phyloP scores from a whole-genome alignment of 2,888 invertebrate genomes.

The Pterostichus madidus region DNA sequence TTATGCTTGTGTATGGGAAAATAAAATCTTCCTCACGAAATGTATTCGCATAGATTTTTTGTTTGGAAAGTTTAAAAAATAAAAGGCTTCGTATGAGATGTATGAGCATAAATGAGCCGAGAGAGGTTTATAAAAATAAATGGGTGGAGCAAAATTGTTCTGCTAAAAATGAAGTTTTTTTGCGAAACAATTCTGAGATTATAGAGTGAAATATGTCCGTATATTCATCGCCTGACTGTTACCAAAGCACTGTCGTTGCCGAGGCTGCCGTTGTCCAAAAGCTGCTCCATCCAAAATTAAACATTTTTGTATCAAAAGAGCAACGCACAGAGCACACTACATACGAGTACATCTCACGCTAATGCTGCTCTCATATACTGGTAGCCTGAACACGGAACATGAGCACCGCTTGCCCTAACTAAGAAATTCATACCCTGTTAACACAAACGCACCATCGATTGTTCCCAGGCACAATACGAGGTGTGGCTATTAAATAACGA shows the following conservation, averaged over 20 bases:
- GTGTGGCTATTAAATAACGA: too few species aligned
- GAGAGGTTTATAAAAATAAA: slow-evolving; percentile 60
- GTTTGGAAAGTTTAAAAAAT: slow-evolving; percentile 44
- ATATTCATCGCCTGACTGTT: slow-evolving; percentile 44
- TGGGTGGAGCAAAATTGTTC: slow-evolving; percentile 57
- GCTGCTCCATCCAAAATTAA: slow-evolving; percentile 42
- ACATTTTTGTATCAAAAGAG: slow-evolving; percentile 44
- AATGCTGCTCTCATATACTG: slow-evolving; percentile 31
- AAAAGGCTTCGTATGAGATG: slow-evolving; percentile 48
- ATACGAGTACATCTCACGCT: neutral
- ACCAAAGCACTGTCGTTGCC: slow-evolving; percentile 32
- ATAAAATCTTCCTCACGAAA: slow-evolving; percentile 14
- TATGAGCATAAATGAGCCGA: slow-evolving; percentile 53
- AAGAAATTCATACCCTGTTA: neutral
- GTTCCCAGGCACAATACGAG: too few species aligned
- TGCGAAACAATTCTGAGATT: slow-evolving; percentile 55
- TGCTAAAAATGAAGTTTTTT: slow-evolving; percentile 49
- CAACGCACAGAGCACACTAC: slow-evolving; percentile 1
- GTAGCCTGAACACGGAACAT: neutral
- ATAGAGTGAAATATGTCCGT: slow-evolving; percentile 44
- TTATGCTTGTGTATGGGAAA: slow-evolving; percentile 28
- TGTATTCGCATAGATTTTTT: slow-evolving; percentile 43
- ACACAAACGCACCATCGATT: too few species aligned
- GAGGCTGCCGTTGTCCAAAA: slow-evolving; percentile 16
- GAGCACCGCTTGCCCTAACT: neutral